These are phyloP conservation scores for Digitonthophagus gazella DNA, from an alignment of 2,888 invertebrate species.

Conservation along the genomic window DNA sequence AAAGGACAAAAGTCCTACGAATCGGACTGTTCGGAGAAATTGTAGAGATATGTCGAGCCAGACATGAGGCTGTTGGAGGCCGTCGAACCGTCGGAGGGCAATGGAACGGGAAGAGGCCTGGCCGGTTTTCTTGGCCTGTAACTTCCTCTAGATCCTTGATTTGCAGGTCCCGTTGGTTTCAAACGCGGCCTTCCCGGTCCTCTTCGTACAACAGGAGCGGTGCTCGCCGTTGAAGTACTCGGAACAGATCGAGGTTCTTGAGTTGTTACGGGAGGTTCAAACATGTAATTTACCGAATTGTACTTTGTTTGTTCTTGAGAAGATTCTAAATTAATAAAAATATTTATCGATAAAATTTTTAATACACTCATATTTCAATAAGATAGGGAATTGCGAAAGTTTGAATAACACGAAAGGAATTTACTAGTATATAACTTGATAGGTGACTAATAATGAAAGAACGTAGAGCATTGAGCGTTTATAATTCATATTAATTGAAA, in stretches of 20 bases:
- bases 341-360: too few species aligned
- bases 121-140: conserved; percentile 59
- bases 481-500: too few species aligned
- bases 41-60: conserved; percentile 44
- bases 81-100: conserved; percentile 45
- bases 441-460: too few species aligned
- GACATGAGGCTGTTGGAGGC: conserved; percentile 34
- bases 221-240: conserved; percentile 20
- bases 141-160: conserved; percentile 62
- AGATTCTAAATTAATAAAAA: conserved; percentile 1
- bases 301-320: neutral
- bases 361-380: too few species aligned
- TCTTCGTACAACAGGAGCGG: conserved; percentile 52
- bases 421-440: too few species aligned
- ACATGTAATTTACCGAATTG: conserved; percentile 7
- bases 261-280: neutral
- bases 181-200: conserved; percentile 69
- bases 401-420: too few species aligned
- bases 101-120: conserved; percentile 50
- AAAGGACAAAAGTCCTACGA: conserved; percentile 6
- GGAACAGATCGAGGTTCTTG: conserved; percentile 33
- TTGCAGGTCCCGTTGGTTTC: conserved; percentile 63
- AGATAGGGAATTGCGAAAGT: too few species aligned
- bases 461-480: too few species aligned
- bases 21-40: conserved; percentile 42